Percentiles rank a stretch among this genome's conserved stretches.
These are phyloP conservation scores for Coracias cyanogaster DNA, from an alignment of 2,797 vertebrate genomes.

Conservation along the genomic window DNA sequence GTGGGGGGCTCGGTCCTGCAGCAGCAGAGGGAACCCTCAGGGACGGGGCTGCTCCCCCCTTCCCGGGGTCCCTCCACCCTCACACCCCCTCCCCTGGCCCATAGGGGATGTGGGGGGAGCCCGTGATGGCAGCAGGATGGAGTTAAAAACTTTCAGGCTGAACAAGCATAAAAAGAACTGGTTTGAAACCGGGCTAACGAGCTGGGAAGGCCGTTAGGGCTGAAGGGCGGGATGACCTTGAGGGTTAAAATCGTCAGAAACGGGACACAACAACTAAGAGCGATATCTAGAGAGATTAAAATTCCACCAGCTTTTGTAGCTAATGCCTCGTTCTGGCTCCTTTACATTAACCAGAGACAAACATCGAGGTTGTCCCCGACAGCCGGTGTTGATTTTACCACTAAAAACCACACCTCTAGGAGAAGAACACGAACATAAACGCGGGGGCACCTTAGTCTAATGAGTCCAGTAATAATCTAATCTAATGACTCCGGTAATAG, in stretches of 20 bases:
- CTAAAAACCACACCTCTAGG: too few species aligned
- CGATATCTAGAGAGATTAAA: not conserved
- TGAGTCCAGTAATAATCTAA: not conserved
- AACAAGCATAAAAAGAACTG: not conserved
- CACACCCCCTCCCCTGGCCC: not conserved
- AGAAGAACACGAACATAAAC: not conserved
- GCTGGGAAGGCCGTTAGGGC: too few species aligned
- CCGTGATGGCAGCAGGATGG: not conserved
- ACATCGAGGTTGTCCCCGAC: not conserved
- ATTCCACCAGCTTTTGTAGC: not conserved
- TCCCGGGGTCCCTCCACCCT: fast-evolving
- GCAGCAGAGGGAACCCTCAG: not conserved
- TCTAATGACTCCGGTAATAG: not conserved
- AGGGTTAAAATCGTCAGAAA: not conserved
- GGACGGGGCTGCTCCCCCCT: not conserved
- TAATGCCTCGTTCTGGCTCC: not conserved
- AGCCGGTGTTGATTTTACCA: not conserved
- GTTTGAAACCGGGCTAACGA: not conserved
- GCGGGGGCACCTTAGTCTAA: not conserved
- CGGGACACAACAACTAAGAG: not conserved
- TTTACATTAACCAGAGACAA: not conserved
- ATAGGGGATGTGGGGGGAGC: fast-evolving
- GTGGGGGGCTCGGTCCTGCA: conserved; percentile 90
- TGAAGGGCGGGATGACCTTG: not conserved
- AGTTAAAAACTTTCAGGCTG: not conserved